phyloP scores from a whole-genome alignment of 2,797 vertebrate genomes.

The Gadopsis bispinosus region DNA sequence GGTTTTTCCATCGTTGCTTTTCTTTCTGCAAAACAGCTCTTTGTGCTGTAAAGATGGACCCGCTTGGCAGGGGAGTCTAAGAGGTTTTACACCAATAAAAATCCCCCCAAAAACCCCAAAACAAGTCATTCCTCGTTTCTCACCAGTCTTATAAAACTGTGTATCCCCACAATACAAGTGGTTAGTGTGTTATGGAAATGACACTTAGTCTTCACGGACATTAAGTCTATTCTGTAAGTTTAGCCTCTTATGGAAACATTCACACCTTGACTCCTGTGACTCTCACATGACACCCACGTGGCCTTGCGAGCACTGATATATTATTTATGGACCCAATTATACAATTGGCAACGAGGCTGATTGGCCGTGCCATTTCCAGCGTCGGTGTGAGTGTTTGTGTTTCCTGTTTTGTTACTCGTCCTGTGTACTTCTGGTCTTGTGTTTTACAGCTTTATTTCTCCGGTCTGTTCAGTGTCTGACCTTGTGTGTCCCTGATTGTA shows the following conservation, averaged over 20 bases:
- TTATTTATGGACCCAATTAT: background rate
- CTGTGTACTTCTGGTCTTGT: too few relatives aligned
- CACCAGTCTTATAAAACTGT: background rate
- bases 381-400: too few relatives aligned
- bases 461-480: too few relatives aligned
- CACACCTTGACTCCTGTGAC: too few relatives aligned
- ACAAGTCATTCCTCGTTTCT: background rate
- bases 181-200: background rate
- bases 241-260: too few relatives aligned
- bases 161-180: background rate
- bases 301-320: background rate
- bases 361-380: background rate
- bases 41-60: constrained; percentile 16
- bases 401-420: too few relatives aligned
- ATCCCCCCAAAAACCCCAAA: background rate
- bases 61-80: background rate
- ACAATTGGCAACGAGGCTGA: background rate
- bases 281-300: too few relatives aligned
- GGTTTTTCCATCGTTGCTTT: constrained; percentile 1
- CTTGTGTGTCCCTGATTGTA: too few relatives aligned
- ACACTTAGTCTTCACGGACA: too few relatives aligned
- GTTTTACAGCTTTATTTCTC: too few relatives aligned
- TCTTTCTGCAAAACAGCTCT: constrained; percentile 6
- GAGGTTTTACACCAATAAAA: background rate
- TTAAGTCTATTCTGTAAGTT: too few relatives aligned